Evolutionary conservation across 2,888 invertebrate genomes (phyloP), one percentile per base, ranked within the genome.

Genomic region (Synergus gifuensis): DNA sequence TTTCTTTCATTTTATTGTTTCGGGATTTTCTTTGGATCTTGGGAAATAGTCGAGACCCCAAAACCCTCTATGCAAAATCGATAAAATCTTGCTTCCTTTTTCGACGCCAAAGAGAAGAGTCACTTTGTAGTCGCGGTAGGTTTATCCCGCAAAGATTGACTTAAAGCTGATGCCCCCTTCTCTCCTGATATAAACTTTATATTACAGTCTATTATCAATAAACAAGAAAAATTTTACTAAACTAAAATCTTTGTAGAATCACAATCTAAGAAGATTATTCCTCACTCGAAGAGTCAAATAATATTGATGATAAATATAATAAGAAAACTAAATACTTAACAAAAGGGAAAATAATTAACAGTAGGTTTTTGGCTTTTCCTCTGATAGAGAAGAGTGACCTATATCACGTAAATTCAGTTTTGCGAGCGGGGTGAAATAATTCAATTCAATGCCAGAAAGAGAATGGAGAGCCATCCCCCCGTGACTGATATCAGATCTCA

Each of bases 71-170:
- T 73, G 73, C 54, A 73, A 73, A 73, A 73, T 73, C 73, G 54
- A 73, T 73, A 73, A 73, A 73, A 73, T 73, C 73, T 73, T 73
- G 36, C 54, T 73, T 73, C 73, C 36, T 73, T 73, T 73, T 73
- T 73, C 73, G 36, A 73, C 49, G 28, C 11, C 49, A 73, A 73
- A 67, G 16, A 49, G 49, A n/a, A 73, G 49, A 49, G 49, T 54
- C 5, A 73, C 73, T 73, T 73, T 73, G 73, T 73, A 73, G 16
- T 49, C 14, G 69, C 16, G 46, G 49, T 49, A 49, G 67, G 46
- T 73, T 73, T 73, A 73, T 28, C 36, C 54, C 73, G 16, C 73
- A 73, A 73, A 73, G 36, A 73, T 73, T 73, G 28, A 73, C 49
- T 73, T 54, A 54, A 73, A 73, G 73, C 49, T n/a, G 73, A 73